phyloP scores from a whole-genome alignment of 2,113 vertebrate genomes.

The Otus sunia region DNA sequence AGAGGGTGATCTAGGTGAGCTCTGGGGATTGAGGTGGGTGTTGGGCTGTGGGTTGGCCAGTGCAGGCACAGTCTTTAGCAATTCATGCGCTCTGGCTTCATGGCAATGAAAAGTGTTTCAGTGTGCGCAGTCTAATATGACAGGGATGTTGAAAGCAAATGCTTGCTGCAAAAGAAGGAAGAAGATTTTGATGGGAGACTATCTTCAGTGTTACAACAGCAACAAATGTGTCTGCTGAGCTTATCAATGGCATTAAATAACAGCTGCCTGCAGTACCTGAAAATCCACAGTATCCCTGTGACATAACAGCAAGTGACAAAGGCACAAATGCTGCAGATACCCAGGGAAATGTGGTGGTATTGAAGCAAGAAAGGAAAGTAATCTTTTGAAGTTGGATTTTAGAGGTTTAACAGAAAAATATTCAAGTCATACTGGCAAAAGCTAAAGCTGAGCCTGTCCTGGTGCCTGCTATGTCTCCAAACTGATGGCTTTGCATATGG shows the following conservation, averaged over 20 bases:
- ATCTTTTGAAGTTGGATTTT: neutral
- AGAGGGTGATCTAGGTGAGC: neutral
- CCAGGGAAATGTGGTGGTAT: neutral
- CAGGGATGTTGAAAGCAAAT: neutral
- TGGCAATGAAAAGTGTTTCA: neutral
- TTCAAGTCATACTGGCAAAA: neutral
- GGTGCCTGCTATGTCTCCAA: neutral
- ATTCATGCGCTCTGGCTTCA: neutral
- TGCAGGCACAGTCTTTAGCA: neutral
- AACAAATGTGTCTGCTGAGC: neutral
- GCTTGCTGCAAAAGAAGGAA: neutral
- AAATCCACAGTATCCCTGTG: rapidly evolving
- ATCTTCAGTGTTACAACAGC: neutral
- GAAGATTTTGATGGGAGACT: neutral
- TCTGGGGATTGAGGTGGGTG: neutral
- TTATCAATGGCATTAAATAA: neutral
- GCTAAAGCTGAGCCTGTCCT: neutral
- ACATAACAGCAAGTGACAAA: neutral
- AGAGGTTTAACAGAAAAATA: neutral
- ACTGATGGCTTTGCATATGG: neutral
- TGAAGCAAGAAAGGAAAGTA: neutral
- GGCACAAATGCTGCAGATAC: neutral
- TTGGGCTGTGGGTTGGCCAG: neutral
- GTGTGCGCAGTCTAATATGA: neutral
- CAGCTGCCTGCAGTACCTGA: neutral